phyloP scores from a whole-genome alignment of 2,113 vertebrate species.

The Istiophorus platypterus region DNA sequence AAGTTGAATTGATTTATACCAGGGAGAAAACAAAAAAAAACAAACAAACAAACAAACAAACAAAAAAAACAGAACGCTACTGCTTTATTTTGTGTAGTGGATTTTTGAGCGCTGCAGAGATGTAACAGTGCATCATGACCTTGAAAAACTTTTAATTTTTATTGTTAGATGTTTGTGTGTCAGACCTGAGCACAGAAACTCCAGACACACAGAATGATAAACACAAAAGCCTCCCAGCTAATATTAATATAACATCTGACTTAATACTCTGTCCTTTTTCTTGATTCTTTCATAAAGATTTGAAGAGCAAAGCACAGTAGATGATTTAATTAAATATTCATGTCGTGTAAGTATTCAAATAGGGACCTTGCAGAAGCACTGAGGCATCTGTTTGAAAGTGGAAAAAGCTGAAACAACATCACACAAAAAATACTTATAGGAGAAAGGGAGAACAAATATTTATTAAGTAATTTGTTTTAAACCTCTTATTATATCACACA shows the following conservation, averaged over 20 bases:
- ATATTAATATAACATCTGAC: constrained; percentile 1
- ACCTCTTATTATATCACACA: constrained; percentile 47
- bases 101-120: constrained; percentile 23
- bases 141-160: background rate
- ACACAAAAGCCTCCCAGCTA: constrained; percentile 15
- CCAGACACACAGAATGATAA: constrained; percentile 8
- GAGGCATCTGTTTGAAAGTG: background rate
- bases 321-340: background rate
- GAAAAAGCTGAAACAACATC: constrained; percentile 23
- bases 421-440: constrained; percentile 4
- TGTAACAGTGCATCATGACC: constrained; percentile 63
- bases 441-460: constrained; percentile 57
- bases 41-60: no score
- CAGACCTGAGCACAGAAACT: constrained; percentile 24
- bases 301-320: constrained; percentile 6
- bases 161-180: constrained; percentile 10
- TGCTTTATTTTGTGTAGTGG: background rate
- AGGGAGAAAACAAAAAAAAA: no score
- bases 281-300: background rate
- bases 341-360: background rate
- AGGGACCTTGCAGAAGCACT: constrained; percentile 2
- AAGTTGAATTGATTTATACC: constrained; percentile 32
- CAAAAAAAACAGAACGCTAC: background rate
- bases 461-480: constrained; percentile 52
- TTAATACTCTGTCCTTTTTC: constrained; percentile 10